Evolutionary conservation across 2,888 invertebrate species (phyloP).

Genomic region (Archips crataeganus): DNA sequence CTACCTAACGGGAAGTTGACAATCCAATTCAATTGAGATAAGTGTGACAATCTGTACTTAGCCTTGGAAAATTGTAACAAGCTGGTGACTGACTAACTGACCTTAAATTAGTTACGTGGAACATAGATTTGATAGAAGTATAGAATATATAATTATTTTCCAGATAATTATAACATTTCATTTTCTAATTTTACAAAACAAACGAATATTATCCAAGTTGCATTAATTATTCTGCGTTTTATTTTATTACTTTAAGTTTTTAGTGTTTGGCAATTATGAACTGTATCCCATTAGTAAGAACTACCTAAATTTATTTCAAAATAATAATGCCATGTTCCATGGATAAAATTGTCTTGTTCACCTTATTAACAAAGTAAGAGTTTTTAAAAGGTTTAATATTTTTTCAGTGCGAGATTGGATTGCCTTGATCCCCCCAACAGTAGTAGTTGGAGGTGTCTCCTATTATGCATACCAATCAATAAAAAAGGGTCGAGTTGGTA

Average conservation of each 20-base stretch:
- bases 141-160: too few relatives aligned
- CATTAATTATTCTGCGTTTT: background rate
- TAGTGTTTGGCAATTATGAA: too few relatives aligned
- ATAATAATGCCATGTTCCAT: too few relatives aligned
- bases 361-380: too few relatives aligned
- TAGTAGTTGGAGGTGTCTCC: constrained; percentile 35
- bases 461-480: constrained; percentile 35
- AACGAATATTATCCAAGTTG: too few relatives aligned
- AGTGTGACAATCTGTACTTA: background rate
- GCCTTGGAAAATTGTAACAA: constrained; percentile 23
- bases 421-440: constrained; percentile 36
- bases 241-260: too few relatives aligned
- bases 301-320: too few relatives aligned
- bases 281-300: too few relatives aligned
- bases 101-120: background rate
- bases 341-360: background rate
- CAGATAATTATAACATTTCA: too few relatives aligned
- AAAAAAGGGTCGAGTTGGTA: constrained; percentile 4
- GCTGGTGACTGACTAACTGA: background rate
- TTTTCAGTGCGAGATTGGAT: constrained; percentile 40
- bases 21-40: too few relatives aligned
- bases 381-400: background rate
- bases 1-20: constrained; percentile 22
- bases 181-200: background rate
- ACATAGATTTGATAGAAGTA: too few relatives aligned